Percentiles rank a stretch among this genome's conserved stretches.
Conservation (phyloP, 1,140 invertebrate genomes). For the Drosophila rufa region DNA sequence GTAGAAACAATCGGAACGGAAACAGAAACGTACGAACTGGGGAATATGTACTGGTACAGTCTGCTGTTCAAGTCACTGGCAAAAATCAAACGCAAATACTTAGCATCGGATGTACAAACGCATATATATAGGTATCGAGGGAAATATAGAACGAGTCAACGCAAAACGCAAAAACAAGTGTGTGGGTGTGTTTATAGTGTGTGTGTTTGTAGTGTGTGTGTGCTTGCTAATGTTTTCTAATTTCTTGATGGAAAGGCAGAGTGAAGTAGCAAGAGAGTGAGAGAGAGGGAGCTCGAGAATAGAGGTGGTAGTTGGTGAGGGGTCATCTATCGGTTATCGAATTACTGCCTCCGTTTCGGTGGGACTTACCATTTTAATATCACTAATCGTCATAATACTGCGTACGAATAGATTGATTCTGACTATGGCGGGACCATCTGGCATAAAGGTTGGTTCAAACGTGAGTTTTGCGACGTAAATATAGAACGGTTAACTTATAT, state of each 20-base stretch:
- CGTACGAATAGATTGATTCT: slow-evolving; percentile 98
- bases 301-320: background rate
- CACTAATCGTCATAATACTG: slow-evolving; percentile 98
- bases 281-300: slow-evolving; percentile 11
- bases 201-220: slow-evolving; percentile 5
- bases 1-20: slow-evolving; percentile 23
- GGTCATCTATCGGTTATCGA: slow-evolving; percentile 35
- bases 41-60: slow-evolving; percentile 33
- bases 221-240: slow-evolving; percentile 41
- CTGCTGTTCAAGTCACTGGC: slow-evolving; percentile 23
- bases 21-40: slow-evolving; percentile 32
- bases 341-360: slow-evolving; percentile 28
- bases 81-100: slow-evolving; percentile 51
- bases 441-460: slow-evolving; percentile 85
- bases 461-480: slow-evolving; percentile 58
- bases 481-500: slow-evolving; percentile 43
- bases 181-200: background rate
- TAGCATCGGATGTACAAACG: slow-evolving; percentile 42
- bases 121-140: slow-evolving; percentile 31
- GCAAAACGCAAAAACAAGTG: slow-evolving; percentile 46
- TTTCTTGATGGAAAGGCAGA: slow-evolving; percentile 47
- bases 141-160: slow-evolving; percentile 45
- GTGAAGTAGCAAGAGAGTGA: slow-evolving; percentile 26
- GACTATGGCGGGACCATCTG: slow-evolving; percentile 96
- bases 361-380: slow-evolving; percentile 98